These are phyloP conservation scores for Rhaphigaster nebulosa DNA, from an alignment of 2,888 invertebrate genomes.

Conservation along the genomic window DNA sequence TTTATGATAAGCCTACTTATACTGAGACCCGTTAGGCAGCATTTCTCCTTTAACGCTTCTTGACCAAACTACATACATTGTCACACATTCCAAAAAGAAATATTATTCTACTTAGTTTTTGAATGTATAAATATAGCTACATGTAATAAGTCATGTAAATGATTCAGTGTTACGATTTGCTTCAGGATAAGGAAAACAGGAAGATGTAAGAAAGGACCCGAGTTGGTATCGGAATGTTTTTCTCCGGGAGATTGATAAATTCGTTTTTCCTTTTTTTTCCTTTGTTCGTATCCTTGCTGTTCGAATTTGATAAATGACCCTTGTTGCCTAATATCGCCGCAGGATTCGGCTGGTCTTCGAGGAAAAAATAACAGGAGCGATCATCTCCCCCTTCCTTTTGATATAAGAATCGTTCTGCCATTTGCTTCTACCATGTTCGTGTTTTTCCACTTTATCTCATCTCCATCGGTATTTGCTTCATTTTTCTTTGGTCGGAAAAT, in stretches of 20 bases:
- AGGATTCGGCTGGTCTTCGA: background rate
- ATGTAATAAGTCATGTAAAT: too few species aligned
- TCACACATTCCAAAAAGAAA: too few species aligned
- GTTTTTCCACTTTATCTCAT: background rate
- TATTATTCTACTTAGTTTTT: too few species aligned
- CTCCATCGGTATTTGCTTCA: background rate
- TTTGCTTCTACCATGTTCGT: background rate
- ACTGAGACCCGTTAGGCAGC: too few species aligned
- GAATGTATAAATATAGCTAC: too few species aligned
- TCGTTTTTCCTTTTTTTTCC: background rate
- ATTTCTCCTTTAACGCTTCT: too few species aligned
- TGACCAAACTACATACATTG: too few species aligned
- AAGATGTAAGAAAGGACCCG: background rate
- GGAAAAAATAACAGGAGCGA: background rate
- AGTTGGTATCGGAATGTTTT: conserved; percentile 3
- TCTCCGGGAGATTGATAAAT: conserved; percentile 1
- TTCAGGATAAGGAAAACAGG: background rate
- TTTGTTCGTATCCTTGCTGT: conserved; percentile 10
- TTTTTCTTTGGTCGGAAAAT: background rate
- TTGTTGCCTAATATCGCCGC: conserved; percentile 28
- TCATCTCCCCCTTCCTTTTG: background rate
- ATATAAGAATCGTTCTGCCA: background rate
- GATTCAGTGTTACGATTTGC: background rate
- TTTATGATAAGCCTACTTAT: too few species aligned
- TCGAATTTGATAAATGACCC: conserved; percentile 13